phyloP scores from a whole-genome alignment of 2,888 invertebrate species.

The Nemotelus nigrinus region DNA sequence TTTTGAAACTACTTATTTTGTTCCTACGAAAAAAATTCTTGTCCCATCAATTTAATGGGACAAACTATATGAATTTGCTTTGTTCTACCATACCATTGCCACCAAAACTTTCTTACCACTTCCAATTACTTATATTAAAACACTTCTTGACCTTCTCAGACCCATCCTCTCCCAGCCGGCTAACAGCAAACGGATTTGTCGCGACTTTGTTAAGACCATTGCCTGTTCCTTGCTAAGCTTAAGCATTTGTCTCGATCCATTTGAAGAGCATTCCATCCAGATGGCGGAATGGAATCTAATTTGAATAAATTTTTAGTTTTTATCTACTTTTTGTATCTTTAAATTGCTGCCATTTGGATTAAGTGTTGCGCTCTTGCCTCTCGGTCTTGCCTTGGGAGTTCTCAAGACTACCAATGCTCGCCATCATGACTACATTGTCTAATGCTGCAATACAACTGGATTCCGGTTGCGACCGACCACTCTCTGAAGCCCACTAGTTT shows the following conservation, averaged over 20 bases:
- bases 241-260: slow-evolving; percentile 13
- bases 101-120: too few species aligned
- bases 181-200: slow-evolving; percentile 26
- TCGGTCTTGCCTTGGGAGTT: background rate
- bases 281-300: slow-evolving; percentile 47
- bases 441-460: slow-evolving; percentile 2
- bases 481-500: background rate
- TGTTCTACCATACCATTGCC: too few species aligned
- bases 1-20: too few species aligned
- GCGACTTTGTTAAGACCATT: slow-evolving; percentile 1
- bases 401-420: background rate
- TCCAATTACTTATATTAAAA: too few species aligned
- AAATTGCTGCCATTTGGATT: slow-evolving; percentile 40
- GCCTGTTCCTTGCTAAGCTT: background rate
- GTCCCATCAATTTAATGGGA: too few species aligned
- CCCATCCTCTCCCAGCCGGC: background rate
- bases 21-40: too few species aligned
- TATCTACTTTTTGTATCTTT: slow-evolving; percentile 40
- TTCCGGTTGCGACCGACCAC: background rate
- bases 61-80: too few species aligned
- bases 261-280: slow-evolving; percentile 34
- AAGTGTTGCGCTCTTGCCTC: slow-evolving; percentile 41
- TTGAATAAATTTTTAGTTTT: slow-evolving; percentile 48
- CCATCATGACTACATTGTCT: background rate
- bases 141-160: too few species aligned